Conservation (phyloP, 2,797 vertebrate species). For the Holocentrus rufus region DNA sequence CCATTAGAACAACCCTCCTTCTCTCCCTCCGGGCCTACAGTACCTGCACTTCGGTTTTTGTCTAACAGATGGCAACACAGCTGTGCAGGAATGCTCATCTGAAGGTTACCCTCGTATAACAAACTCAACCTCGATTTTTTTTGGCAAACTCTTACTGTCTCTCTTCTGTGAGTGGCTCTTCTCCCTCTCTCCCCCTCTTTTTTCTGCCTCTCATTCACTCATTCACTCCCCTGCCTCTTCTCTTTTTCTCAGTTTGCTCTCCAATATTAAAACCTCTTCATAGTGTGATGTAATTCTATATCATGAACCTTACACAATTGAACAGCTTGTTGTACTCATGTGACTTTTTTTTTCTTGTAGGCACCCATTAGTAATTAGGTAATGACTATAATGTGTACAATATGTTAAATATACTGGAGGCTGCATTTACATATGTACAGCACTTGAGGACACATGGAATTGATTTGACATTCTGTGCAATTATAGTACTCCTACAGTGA, state of each 20-base stretch:
- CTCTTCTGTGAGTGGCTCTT: neutral
- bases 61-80: conserved; percentile 67
- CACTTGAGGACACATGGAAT: neutral
- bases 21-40: conserved; percentile 34
- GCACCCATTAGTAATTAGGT: neutral
- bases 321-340: conserved; percentile 4
- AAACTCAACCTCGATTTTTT: conserved; percentile 50
- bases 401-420: neutral
- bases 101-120: conserved; percentile 64
- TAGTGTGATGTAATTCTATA: neutral
- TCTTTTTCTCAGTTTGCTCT: too few relatives aligned
- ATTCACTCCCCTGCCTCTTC: neutral
- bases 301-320: conserved; percentile 1
- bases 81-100: conserved; percentile 58
- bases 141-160: conserved; percentile 14
- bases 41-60: conserved; percentile 37
- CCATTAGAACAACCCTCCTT: conserved; percentile 26
- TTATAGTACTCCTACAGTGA: neutral
- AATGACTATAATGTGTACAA: neutral
- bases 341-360: neutral
- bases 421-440: neutral
- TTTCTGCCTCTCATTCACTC: neutral
- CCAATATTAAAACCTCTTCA: neutral
- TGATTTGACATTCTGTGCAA: neutral
- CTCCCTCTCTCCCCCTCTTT: neutral